These are phyloP conservation scores for Lithobates sylvaticus DNA, from an alignment of 2,797 vertebrate species.

Conservation along the genomic window DNA sequence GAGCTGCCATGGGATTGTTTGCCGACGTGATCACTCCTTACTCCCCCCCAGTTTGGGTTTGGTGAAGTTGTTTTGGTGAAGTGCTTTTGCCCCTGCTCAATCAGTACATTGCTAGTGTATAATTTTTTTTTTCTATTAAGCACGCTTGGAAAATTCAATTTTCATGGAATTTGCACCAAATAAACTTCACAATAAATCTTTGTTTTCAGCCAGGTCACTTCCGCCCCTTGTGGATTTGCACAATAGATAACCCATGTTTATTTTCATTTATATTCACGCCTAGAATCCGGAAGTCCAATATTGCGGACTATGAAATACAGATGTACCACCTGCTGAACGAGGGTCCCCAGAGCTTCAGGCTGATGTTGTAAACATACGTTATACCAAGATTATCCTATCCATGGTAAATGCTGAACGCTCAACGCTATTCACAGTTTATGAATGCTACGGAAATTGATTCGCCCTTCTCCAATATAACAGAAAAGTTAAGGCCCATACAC, in stretches of 20 bases:
- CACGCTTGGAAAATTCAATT: background rate
- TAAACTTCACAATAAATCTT: conserved; percentile 11
- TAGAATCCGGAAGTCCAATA: background rate
- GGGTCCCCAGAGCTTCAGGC: background rate
- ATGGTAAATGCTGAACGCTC: background rate
- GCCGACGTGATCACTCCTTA: too few relatives aligned
- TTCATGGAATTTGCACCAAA: background rate
- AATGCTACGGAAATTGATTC: too few relatives aligned
- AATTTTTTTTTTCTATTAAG: background rate
- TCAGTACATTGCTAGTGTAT: background rate
- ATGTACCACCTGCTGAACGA: conserved; percentile 22
- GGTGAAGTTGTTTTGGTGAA: too few relatives aligned
- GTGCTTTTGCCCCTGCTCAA: too few relatives aligned
- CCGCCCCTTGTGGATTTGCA: conserved; percentile 21
- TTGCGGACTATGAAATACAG: conserved; percentile 21
- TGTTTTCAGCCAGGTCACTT: conserved; percentile 11
- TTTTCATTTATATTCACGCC: conserved; percentile 9
- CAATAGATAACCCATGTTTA: conserved; percentile 26
- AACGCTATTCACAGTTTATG: too few relatives aligned
- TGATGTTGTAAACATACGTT: background rate
- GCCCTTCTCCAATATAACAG: too few relatives aligned
- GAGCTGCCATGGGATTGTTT: too few relatives aligned
- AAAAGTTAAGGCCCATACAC: too few relatives aligned
- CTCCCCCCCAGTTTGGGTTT: too few relatives aligned
- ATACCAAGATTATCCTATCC: background rate